Base-by-base conservation (phyloP, 2,888 invertebrate species). In the Vesta saturnalis region DNA sequence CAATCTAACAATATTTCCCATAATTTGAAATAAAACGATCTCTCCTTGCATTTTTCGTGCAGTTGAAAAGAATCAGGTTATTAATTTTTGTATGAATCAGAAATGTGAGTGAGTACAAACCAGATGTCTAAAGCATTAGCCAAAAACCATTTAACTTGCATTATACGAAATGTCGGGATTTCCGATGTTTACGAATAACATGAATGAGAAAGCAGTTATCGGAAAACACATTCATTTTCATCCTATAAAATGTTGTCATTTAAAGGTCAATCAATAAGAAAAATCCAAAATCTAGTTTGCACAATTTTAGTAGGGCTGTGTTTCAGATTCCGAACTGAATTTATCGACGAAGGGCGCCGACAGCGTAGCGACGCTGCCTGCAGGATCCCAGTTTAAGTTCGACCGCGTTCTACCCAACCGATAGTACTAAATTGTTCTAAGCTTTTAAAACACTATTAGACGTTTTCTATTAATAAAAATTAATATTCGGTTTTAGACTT, bases 361-460 rank as follows among this genome's bases (percentile, higher is more conserved):
- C 73, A 71, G 72, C 76, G 73, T 73, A 73, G 74, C 77, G 79
- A 78, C 78, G 79, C 81, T 78, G 78, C 76, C 78, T 79, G 77
- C 77, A 76, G 78, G 79, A 74, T 73, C 78, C 77, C 80, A 81
- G 81, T 80, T 76, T 77, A 78, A 80, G 76, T 71, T 75, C 77
- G 76, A 76, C 76, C 75, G 74, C 74, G 75, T 64, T 68, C 72
- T 67, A 74, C 71, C 72, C 61, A 73, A 77, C 78, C 77, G 77
- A 77, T 78, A 77, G 79, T 77, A 73, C 73, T 72, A 78, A 78
- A 57, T 18, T 65, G 66, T 69, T 23, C 55, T 43, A 64, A 65
- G 71, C 64, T 70, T 56, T 14, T 22, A 56, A 18, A 30, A 30
- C 56, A 52, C 52, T 18, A 52, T 21, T 52, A 21, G 21, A 56